phyloP scores from a whole-genome alignment of 2,113 vertebrate species.

The Scomber colias region DNA sequence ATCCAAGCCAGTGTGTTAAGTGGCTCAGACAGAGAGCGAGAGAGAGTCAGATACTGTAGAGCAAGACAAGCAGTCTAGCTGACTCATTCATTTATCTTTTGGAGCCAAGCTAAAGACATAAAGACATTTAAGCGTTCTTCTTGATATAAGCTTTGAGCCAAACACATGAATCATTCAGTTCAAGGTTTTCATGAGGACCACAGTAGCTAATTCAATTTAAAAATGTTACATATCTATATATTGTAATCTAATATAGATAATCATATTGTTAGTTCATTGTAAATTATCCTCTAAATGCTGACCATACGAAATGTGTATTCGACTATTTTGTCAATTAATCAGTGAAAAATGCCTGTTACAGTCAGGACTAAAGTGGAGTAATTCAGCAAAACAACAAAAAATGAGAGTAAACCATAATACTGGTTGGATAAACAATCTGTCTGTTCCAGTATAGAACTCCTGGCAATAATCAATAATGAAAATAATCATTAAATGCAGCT shows the following conservation, averaged over 20 bases:
- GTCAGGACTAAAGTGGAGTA: too few relatives aligned
- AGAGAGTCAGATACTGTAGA: conserved; percentile 11
- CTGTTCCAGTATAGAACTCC: too few relatives aligned
- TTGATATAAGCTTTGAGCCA: background rate
- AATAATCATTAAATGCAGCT: too few relatives aligned
- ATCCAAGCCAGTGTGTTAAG: conserved; percentile 62
- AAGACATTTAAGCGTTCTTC: conserved; percentile 21
- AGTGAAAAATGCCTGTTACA: too few relatives aligned
- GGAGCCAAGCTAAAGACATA: conserved; percentile 1
- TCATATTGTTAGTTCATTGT: background rate
- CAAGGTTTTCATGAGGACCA: background rate
- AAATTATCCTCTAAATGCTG: background rate
- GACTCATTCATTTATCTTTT: conserved; percentile 17
- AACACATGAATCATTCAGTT: background rate
- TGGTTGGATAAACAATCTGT: too few relatives aligned
- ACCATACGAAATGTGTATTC: background rate
- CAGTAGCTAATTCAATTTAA: background rate
- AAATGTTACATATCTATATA: too few relatives aligned
- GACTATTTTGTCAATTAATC: too few relatives aligned
- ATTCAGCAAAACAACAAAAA: too few relatives aligned
- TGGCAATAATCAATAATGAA: too few relatives aligned
- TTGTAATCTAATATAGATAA: background rate
- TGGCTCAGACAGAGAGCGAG: conserved; percentile 49
- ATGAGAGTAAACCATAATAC: too few relatives aligned
- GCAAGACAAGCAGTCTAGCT: conserved; percentile 7